Conservation (phyloP, 1,140 invertebrate species). For the Oryctes rhinoceros region DNA sequence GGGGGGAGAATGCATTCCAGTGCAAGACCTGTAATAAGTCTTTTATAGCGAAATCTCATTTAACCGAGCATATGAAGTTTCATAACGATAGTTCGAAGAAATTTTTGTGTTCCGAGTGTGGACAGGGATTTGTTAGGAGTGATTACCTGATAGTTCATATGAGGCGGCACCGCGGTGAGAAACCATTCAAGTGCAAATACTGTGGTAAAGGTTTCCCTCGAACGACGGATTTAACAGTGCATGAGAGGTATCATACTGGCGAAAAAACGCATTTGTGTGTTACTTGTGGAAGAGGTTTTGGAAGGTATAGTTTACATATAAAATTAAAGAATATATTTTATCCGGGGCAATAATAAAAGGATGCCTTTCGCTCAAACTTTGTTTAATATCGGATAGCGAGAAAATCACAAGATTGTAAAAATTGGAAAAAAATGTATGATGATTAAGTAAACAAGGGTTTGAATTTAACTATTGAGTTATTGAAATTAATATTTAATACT, state of each 20-base stretch:
- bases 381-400: too few species aligned
- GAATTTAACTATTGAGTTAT: too few species aligned
- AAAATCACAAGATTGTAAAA: too few species aligned
- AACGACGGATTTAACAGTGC: conserved; percentile 67
- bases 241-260: conserved; percentile 74
- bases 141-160: conserved; percentile 68
- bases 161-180: conserved; percentile 66
- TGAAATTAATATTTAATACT: too few species aligned
- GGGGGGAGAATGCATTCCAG: conserved; percentile 62
- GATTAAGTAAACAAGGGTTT: too few species aligned
- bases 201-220: conserved; percentile 67
- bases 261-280: conserved; percentile 75
- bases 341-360: too few species aligned
- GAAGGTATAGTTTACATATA: conserved; percentile 51
- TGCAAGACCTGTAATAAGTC: conserved; percentile 66
- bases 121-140: conserved; percentile 65
- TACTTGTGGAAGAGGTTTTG: conserved; percentile 65
- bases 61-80: conserved; percentile 66
- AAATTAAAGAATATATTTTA: too few species aligned
- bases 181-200: conserved; percentile 66
- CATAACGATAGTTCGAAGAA: conserved; percentile 63
- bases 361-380: too few species aligned
- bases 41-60: conserved; percentile 64
- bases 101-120: conserved; percentile 67
- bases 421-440: too few species aligned